Evolutionary conservation across 1,140 invertebrate species (phyloP), one percentile per base, ranked within the genome.

Genomic region (Microplitis mediator): DNA sequence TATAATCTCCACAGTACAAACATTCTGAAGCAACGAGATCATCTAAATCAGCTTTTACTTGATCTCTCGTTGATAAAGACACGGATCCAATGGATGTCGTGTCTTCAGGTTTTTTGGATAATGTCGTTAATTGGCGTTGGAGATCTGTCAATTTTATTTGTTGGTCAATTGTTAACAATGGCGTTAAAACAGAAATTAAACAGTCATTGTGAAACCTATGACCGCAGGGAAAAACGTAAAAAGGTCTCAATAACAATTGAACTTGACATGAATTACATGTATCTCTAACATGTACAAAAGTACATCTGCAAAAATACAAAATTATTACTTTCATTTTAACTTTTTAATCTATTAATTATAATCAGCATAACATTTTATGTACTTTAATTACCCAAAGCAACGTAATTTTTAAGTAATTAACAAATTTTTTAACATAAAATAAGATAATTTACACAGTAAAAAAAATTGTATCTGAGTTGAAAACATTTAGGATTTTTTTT

Each of bases 151-250:
- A 79, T 75, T 91, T 91, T 31, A 74, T 84, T 88, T 91, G 81
- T 83, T 89, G 74, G 87, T 89, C 75, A 87, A 90, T 76, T 88
- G 89, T 84, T 81, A 97, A 84, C 79, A 92, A 89, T 0, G 93
- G 93, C 65, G 91, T 88, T 13, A 97, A 88, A 81, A 97, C 93
- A 34, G 90, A 89, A 6, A 94, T 90, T n/a, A 99, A 88, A 86
- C 98, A 99, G 85, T 98, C 96, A 34, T 91, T 90, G 85, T 99
- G 98, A 85, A 99, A 98, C 81, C 92, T 92, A 86, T 99, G 98
- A 35, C 92, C 91, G 87, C 98, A 99, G 0, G 96, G 95, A 85
- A 99, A 99, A 69, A 96, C 87, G 81, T 98, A 98, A 87, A 99
- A 99, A 5, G 95, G 92, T 61, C 94, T 89, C 23, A 94, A 88